Evolutionary conservation across 2,888 invertebrate genomes (phyloP).

Genomic region (Chromoteleia sp.): DNA sequence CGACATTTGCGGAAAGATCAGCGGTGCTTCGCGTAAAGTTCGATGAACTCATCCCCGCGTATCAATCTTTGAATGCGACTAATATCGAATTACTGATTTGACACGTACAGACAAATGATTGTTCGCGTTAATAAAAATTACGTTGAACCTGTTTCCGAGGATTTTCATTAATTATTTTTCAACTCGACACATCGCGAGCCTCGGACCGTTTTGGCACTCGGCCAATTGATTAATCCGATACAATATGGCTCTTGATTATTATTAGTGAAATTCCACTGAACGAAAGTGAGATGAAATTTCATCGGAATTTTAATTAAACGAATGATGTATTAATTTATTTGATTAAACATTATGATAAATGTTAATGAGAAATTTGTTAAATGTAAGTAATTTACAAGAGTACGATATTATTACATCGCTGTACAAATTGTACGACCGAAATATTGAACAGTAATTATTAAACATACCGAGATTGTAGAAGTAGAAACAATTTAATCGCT

Average conservation of each 20-base stretch:
- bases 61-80: constrained; percentile 17
- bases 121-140: constrained; percentile 17
- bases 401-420: no score
- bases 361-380: no score
- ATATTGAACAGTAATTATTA: constrained; percentile 2
- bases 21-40: constrained; percentile 66
- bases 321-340: no score
- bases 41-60: constrained; percentile 68
- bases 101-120: constrained; percentile 11
- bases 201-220: constrained; percentile 29
- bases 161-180: constrained; percentile 3
- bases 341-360: no score
- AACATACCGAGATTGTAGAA: constrained; percentile 9
- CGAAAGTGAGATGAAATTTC: constrained; percentile 29
- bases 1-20: constrained; percentile 77
- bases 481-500: constrained; percentile 36
- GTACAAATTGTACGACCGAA: not conserved
- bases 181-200: constrained; percentile 2
- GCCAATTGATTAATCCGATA: constrained; percentile 48
- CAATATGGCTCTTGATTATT: constrained; percentile 5
- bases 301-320: not conserved
- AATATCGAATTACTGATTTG: constrained; percentile 19
- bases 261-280: constrained; percentile 29
- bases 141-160: not conserved
- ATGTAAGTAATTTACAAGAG: no score